Evolutionary conservation across 2,888 invertebrate species (phyloP), one percentile per base, ranked within the genome.

Genomic region (Cistogaster globosa): DNA sequence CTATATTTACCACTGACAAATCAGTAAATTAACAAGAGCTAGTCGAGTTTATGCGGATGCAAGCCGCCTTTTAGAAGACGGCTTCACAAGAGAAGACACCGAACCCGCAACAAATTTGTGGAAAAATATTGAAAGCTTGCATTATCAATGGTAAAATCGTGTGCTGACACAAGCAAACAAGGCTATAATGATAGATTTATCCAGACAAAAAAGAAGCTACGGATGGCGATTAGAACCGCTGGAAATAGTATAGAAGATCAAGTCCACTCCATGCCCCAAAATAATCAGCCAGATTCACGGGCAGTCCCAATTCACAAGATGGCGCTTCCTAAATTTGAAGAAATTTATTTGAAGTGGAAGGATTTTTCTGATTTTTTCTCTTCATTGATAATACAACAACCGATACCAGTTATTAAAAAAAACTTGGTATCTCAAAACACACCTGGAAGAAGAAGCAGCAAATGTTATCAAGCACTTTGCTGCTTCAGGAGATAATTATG

Each of bases 171-270:
- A n/a, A n/a, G n/a, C n/a, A n/a, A n/a, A n/a, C n/a, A n/a, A n/a
- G n/a, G n/a, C n/a, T n/a, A n/a, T n/a, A n/a, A n/a, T n/a, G 48
- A 65, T 20, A 45, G 65, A 22, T 38, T 63, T 38, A 42, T 42
- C 22, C 11, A 42, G 16, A 16, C 42, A 20, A 22, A 63, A 63
- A 60, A 32, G 36, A 32, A 60, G 2, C n/a, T 63, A 20, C 38
- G 18, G 16, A 20, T 2, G 11, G 48, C 45, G 14, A 14, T 26
- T 2, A 45, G 9, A 18, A 14, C 3, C 42, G 45, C 45, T 36
- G 26, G 3, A 26, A 60, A 36, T 26, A 60, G 9, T 26, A 36
- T 36, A 36, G 36, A 36, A n/a, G 26, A 32, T 60, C 7, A 36
- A 16, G 60, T 1, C 16, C 26, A 32, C 32, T 26, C 58, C 11